Conservation (phyloP, 2,888 invertebrate species). For the Orgyia antiqua region DNA sequence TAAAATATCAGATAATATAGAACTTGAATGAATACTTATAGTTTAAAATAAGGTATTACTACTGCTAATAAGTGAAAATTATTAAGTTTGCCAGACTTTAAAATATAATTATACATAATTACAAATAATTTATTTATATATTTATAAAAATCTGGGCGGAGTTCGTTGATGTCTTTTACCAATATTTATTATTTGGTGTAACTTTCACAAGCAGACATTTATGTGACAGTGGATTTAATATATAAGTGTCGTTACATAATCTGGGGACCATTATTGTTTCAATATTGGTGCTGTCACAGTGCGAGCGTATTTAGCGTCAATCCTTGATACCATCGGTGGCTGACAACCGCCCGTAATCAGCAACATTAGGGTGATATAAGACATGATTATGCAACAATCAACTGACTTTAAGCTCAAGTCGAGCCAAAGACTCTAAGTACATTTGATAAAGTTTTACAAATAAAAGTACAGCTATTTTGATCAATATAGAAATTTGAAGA, state of each 20-base stretch:
- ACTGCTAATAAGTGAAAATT: too few species aligned
- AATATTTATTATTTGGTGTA: conserved; percentile 15
- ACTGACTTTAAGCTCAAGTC: conserved; percentile 29
- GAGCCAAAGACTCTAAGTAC: conserved; percentile 9
- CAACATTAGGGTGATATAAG: conserved; percentile 55
- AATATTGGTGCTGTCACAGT: conserved; percentile 70
- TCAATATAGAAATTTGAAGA: neutral
- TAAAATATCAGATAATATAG: too few species aligned
- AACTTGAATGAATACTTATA: too few species aligned
- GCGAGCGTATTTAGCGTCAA: conserved; percentile 74
- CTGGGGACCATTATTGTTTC: conserved; percentile 67
- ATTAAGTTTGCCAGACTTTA: too few species aligned
- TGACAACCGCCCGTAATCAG: conserved; percentile 50
- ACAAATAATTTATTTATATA: too few species aligned
- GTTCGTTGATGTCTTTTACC: conserved; percentile 11
- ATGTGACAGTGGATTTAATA: conserved; percentile 54
- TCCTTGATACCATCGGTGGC: conserved; percentile 67
- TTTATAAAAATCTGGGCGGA: too few species aligned
- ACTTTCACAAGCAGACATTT: conserved; percentile 42
- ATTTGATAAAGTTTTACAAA: neutral
- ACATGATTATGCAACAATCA: conserved; percentile 50
- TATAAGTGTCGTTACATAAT: conserved; percentile 65
- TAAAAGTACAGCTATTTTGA: conserved; percentile 1
- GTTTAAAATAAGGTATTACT: too few species aligned
- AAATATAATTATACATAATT: too few species aligned